Base-by-base conservation (phyloP, 2,797 vertebrate species). In the Margarornis squamiger region DNA sequence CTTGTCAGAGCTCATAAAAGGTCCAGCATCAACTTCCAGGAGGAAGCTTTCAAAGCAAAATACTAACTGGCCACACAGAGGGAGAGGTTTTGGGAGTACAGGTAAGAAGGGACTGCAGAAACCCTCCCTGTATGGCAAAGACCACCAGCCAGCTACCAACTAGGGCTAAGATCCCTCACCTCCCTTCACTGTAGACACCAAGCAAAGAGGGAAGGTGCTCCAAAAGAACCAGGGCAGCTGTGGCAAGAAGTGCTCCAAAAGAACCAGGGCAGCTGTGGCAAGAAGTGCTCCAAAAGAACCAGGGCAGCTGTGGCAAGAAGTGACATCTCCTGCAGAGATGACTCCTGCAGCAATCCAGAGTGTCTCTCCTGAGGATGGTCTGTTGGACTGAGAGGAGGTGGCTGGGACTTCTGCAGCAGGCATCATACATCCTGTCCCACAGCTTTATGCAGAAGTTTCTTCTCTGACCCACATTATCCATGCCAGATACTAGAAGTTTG, bases 401-500 rank as follows among this genome's bases (percentile, higher is more conserved):
- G 20, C 26, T 71, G 36, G 18, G 9, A 34, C 22, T 77, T 59
- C 20, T 67, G 34, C 54, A 58, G 63, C 14, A 62, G 15, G 46
- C 21, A 72, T 29, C 4, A 0, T 10, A 14, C 10, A 63, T 48
- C 29, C 49, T 36, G 10, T n/a, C 34, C 63, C 17, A 7, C 0
- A 0, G 38, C 32, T 92, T 87, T 58, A 30, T 32, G 49, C 19
- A 75, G 45, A 68, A 39, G 8, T 45, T 74, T 81, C 84, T 81
- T 54, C 84, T 61, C 54, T 41, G 58, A 49, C 8, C 4, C 4
- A 48, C 1, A 0, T 34, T 24, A 55, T 20, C 61, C 0, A 0
- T 70, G 45, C 34, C 68, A 76, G 32, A 71, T 14, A 48, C 16
- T 41, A 78, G 34, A 72, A 23, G 6, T 65, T 38, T 79, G 41